Evolutionary conservation across 2,113 vertebrate species (phyloP).

Genomic region (Dascyllus trimaculatus): DNA sequence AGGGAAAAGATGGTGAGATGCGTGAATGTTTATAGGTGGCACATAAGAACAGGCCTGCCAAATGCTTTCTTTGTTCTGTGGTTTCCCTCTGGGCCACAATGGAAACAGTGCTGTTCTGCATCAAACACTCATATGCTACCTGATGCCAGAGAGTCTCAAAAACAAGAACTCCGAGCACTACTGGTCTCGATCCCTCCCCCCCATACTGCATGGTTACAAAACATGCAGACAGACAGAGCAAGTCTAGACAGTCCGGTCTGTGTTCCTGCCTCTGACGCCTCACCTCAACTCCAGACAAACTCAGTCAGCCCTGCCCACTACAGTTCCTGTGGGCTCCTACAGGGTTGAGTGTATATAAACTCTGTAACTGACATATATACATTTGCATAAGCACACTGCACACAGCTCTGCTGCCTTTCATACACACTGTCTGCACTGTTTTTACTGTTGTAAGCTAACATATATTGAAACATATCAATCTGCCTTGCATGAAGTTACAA

Average conservation of each 20-base stretch:
- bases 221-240: slow-evolving; percentile 75
- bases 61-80: slow-evolving; percentile 72
- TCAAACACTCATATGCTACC: slow-evolving; percentile 70
- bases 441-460: slow-evolving; percentile 16
- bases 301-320: slow-evolving; percentile 52
- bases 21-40: slow-evolving; percentile 57
- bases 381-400: slow-evolving; percentile 43
- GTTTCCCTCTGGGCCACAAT: slow-evolving; percentile 68
- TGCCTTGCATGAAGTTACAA: background rate
- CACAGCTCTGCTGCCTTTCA: background rate
- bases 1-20: slow-evolving; percentile 42
- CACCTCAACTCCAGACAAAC: slow-evolving; percentile 77
- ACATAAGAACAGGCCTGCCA: slow-evolving; percentile 51
- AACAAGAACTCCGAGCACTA: slow-evolving; percentile 66
- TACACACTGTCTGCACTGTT: background rate
- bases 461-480: slow-evolving; percentile 1
- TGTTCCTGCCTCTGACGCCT: slow-evolving; percentile 72
- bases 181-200: slow-evolving; percentile 37
- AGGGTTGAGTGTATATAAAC: slow-evolving; percentile 29
- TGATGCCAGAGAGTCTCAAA: slow-evolving; percentile 73
- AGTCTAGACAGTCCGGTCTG: slow-evolving; percentile 78
- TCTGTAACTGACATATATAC: slow-evolving; percentile 27
- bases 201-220: slow-evolving; percentile 74
- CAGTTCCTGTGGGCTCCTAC: slow-evolving; percentile 40
- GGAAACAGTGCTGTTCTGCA: slow-evolving; percentile 73